These are phyloP conservation scores for Phrynocephalus guinanensis DNA, from an alignment of 2,797 vertebrate genomes.

Conservation along the genomic window DNA sequence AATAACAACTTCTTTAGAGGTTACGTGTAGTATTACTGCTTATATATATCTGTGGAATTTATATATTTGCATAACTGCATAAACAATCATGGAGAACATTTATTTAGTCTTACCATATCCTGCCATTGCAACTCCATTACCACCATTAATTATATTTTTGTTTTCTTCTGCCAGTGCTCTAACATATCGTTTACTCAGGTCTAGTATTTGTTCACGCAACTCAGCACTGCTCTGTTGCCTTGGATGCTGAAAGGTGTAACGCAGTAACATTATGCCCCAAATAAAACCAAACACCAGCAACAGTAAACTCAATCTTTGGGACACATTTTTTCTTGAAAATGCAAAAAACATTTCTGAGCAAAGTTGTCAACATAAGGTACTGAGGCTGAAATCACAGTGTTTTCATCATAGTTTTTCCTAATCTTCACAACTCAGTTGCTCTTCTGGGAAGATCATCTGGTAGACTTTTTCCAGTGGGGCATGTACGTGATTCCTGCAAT, in stretches of 20 bases:
- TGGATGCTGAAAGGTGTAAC: slow-evolving; percentile 93
- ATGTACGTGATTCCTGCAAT: slow-evolving; percentile 67
- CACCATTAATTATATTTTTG: slow-evolving; percentile 84
- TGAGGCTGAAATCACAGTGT: slow-evolving; percentile 48
- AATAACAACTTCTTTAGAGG: neutral
- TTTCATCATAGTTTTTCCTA: slow-evolving; percentile 53
- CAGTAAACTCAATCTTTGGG: slow-evolving; percentile 93
- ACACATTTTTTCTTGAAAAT: slow-evolving; percentile 93
- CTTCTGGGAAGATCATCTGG: slow-evolving; percentile 52
- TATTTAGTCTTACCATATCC: slow-evolving; percentile 89
- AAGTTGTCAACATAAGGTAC: slow-evolving; percentile 41
- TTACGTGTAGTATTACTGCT: neutral
- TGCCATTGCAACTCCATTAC: slow-evolving; percentile 90
- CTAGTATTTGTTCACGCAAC: slow-evolving; percentile 93
- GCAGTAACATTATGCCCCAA: slow-evolving; percentile 95
- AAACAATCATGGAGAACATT: neutral
- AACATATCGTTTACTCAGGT: slow-evolving; percentile 95
- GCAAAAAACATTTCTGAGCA: slow-evolving; percentile 87
- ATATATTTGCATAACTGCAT: neutral
- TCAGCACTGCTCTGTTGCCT: slow-evolving; percentile 92
- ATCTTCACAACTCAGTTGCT: slow-evolving; percentile 55
- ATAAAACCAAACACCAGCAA: slow-evolving; percentile 92
- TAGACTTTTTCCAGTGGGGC: slow-evolving; percentile 38
- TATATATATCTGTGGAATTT: neutral
- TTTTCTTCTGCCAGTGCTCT: slow-evolving; percentile 96